Evolutionary conservation across 2,888 invertebrate genomes (phyloP).

Genomic region (Griposia aprilina): DNA sequence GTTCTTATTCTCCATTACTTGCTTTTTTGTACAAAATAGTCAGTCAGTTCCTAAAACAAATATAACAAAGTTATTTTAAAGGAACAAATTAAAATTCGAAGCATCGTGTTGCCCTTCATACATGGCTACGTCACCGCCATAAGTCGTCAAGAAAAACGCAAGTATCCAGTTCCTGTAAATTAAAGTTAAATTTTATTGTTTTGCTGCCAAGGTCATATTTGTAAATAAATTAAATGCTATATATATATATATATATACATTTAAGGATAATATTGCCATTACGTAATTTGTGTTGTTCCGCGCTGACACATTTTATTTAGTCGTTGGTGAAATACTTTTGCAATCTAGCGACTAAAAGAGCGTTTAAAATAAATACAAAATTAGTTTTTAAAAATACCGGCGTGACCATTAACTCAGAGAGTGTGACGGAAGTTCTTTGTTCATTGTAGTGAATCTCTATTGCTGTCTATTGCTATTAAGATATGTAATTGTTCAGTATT

Average conservation of each 20-base stretch:
- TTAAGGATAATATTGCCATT: constrained; percentile 64
- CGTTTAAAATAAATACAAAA: constrained; percentile 65
- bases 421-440: constrained; percentile 72
- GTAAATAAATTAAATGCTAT: constrained; percentile 52
- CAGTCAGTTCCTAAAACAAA: constrained; percentile 40
- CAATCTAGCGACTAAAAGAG: constrained; percentile 63
- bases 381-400: constrained; percentile 49
- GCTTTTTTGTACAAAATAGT: constrained; percentile 41
- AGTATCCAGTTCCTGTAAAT: constrained; percentile 52
- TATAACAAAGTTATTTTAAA: constrained; percentile 13
- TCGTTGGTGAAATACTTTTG: constrained; percentile 72
- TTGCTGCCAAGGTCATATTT: constrained; percentile 47
- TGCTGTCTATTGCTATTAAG: constrained; percentile 45
- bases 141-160: constrained; percentile 37
- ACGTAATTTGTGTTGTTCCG: constrained; percentile 66
- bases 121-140: constrained; percentile 38
- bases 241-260: too few relatives aligned
- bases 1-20: constrained; percentile 32
- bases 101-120: constrained; percentile 51
- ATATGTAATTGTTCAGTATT: constrained; percentile 49
- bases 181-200: constrained; percentile 37
- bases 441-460: constrained; percentile 57
- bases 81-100: constrained; percentile 48
- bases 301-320: constrained; percentile 68
- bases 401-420: constrained; percentile 65